Conservation (phyloP, 2,888 invertebrate species). For the Eupithecia tripunctaria region DNA sequence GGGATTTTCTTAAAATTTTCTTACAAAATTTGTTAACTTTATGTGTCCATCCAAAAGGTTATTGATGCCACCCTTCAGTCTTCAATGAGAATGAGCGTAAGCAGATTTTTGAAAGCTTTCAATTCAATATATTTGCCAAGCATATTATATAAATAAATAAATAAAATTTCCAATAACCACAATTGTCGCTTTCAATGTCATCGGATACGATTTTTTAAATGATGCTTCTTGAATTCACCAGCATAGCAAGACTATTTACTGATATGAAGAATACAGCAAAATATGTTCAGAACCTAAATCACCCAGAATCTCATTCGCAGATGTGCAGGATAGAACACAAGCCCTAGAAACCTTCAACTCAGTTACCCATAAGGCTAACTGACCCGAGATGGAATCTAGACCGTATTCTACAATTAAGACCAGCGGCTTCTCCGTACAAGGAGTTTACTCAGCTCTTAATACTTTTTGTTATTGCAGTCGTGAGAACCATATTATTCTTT, state of each 20-base stretch:
- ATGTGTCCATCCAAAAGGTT: background rate
- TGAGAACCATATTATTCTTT: constrained; percentile 41
- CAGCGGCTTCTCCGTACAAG: constrained; percentile 62
- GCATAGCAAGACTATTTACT: no score
- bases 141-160: no score
- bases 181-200: no score
- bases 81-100: background rate
- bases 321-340: background rate
- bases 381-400: constrained; percentile 45
- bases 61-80: background rate
- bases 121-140: no score
- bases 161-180: no score
- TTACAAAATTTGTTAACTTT: background rate
- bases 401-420: constrained; percentile 52
- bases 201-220: no score
- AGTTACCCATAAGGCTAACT: constrained; percentile 28
- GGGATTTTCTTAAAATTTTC: background rate
- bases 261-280: no score
- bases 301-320: background rate
- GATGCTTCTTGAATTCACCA: no score
- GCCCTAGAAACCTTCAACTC: constrained; percentile 26
- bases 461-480: constrained; percentile 46
- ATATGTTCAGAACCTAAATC: background rate
- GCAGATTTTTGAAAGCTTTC: no score
- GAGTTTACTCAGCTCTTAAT: constrained; percentile 49